Conservation (phyloP, 2,888 invertebrate species). For the Pterostichus niger region DNA sequence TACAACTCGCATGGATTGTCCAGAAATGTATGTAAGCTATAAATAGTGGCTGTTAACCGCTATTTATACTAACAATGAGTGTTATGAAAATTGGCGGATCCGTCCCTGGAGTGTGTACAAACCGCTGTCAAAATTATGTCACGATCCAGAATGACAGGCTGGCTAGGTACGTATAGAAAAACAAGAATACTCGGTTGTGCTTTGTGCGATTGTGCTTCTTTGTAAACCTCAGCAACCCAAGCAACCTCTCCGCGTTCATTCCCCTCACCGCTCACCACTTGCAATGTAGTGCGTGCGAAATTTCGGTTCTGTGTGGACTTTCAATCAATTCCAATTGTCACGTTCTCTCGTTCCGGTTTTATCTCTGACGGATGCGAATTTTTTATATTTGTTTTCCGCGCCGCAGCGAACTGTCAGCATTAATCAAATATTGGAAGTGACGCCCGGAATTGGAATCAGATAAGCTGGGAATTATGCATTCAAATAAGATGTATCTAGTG, state of each 20-base stretch:
- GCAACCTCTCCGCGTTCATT: too few relatives aligned
- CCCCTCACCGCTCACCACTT: not conserved
- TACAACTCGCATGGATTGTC: too few relatives aligned
- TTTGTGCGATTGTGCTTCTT: constrained; percentile 1
- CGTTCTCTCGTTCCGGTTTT: constrained; percentile 26
- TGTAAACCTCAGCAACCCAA: not conserved
- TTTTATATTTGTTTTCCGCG: constrained; percentile 45
- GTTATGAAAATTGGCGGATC: too few relatives aligned
- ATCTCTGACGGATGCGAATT: constrained; percentile 38
- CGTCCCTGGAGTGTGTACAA: not conserved
- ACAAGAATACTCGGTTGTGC: constrained; percentile 10
- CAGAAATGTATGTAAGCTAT: too few relatives aligned
- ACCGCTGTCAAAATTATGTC: constrained; percentile 28
- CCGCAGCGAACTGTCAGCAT: constrained; percentile 34
- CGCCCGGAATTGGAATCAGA: constrained; percentile 27
- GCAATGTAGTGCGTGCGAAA: constrained; percentile 20
- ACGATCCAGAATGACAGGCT: constrained; percentile 14
- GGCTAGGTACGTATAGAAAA: not conserved
- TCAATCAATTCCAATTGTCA: constrained; percentile 64
- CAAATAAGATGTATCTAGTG: constrained; percentile 46
- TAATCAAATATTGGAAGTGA: constrained; percentile 33
- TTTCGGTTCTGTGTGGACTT: constrained; percentile 34
- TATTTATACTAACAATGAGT: too few relatives aligned
- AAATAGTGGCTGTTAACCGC: too few relatives aligned
- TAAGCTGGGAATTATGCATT: constrained; percentile 44